A percentile compares a stretch with the other conserved stretches of the same genome.
These are phyloP conservation scores for Galaxea fascicularis DNA, from an alignment of 92 coral and sea anemone genomes.

Conservation along the genomic window DNA sequence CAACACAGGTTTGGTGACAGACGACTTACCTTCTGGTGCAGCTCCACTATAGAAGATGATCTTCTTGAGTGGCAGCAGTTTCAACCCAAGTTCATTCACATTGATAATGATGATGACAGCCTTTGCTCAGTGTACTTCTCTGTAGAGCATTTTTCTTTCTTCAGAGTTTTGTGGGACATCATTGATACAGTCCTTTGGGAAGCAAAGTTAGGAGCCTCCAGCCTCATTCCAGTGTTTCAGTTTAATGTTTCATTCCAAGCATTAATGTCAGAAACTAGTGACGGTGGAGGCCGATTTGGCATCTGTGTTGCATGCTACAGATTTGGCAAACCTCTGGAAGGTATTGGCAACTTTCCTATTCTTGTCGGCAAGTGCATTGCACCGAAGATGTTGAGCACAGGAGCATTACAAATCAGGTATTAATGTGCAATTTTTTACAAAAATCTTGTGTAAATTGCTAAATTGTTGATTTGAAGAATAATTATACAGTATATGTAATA, in stretches of 20 bases:
- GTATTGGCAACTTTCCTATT: conserved; percentile 92
- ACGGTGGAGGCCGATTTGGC: conserved; percentile 86
- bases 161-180: conserved; percentile 87
- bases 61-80: conserved; percentile 89
- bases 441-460: not conserved
- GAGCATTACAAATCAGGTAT: conserved; percentile 86
- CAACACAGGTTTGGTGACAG: conserved; percentile 78
- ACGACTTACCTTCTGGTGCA: conserved; percentile 90
- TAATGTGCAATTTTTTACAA: not conserved
- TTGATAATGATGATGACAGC: conserved; percentile 71
- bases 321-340: conserved; percentile 88
- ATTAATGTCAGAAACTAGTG: conserved; percentile 89
- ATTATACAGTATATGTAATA: too few species aligned
- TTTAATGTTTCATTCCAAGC: conserved; percentile 93
- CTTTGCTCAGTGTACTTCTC: conserved; percentile 88
- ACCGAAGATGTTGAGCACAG: conserved; percentile 88
- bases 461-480: too few species aligned
- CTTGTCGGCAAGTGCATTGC: conserved; percentile 83
- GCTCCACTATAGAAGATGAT: conserved; percentile 84
- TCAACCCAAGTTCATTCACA: conserved; percentile 63
- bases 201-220: conserved; percentile 93
- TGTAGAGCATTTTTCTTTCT: conserved; percentile 90
- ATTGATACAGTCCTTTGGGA: conserved; percentile 85
- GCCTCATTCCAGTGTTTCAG: conserved; percentile 82
- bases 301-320: conserved; percentile 85